These are phyloP conservation scores for Crocodylus rhombifer DNA, from an alignment of 2,797 vertebrate species.

Conservation along the genomic window DNA sequence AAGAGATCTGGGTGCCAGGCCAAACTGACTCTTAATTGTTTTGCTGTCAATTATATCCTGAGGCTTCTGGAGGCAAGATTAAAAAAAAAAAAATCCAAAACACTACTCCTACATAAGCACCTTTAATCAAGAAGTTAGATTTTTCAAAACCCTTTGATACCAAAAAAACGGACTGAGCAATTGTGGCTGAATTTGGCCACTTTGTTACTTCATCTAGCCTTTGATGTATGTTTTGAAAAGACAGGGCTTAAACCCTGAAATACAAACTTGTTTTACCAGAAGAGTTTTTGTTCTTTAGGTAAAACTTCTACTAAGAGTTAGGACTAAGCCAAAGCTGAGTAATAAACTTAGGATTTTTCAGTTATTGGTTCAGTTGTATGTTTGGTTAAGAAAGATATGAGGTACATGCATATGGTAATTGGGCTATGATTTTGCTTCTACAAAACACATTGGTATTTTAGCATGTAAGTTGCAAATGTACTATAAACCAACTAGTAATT, in stretches of 20 bases:
- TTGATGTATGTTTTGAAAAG: background rate
- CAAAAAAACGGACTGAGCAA: background rate
- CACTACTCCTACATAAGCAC: background rate
- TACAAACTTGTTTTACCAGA: background rate
- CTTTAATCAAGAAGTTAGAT: background rate
- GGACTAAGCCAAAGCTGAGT: background rate
- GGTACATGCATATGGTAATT: conserved; percentile 11
- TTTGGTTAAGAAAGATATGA: background rate
- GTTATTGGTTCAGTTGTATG: conserved; percentile 57
- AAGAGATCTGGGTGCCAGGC: background rate
- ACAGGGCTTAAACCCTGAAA: background rate
- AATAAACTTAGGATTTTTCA: background rate
- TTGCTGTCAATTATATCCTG: background rate
- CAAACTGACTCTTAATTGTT: conserved; percentile 2
- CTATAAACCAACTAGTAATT: conserved; percentile 60
- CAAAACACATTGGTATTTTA: conserved; percentile 45
- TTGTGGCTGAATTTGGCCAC: background rate
- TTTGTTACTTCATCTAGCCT: background rate
- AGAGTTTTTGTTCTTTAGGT: background rate
- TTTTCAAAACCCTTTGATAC: background rate
- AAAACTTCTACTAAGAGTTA: background rate
- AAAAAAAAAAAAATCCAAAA: background rate
- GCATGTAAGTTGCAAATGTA: background rate
- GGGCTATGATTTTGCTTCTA: background rate
- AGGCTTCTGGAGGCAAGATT: background rate